A percentile compares a stretch with the other conserved stretches of the same genome.
phyloP scores from a whole-genome alignment of 2,113 vertebrate genomes.

The Daubentonia madagascariensis region DNA sequence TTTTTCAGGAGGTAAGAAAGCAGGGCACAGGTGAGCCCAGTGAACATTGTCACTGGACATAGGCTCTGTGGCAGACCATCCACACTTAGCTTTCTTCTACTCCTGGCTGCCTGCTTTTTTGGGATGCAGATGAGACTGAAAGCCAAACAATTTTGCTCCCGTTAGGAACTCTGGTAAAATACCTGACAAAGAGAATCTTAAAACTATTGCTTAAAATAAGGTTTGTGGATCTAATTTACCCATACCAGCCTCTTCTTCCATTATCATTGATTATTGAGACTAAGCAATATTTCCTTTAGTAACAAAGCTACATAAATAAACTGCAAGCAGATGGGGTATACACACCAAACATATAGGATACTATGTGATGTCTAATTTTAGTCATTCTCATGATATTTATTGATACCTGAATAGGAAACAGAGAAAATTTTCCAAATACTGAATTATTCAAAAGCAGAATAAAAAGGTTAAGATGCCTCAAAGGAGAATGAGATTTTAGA shows the following conservation, averaged over 20 bases:
- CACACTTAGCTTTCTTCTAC: not conserved
- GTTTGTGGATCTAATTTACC: not conserved
- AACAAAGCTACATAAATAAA: not conserved
- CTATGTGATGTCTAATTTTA: not conserved
- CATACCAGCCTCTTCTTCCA: not conserved
- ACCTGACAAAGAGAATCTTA: not conserved
- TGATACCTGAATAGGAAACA: not conserved
- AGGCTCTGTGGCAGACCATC: not conserved
- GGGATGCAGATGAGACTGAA: not conserved
- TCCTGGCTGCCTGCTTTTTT: not conserved
- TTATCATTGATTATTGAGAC: not conserved
- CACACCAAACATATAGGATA: not conserved
- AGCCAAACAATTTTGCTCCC: not conserved
- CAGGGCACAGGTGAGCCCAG: rapidly evolving
- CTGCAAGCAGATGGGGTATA: not conserved
- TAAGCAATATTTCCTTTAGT: not conserved
- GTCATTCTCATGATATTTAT: not conserved
- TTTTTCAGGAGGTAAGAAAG: not conserved
- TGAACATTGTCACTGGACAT: rapidly evolving
- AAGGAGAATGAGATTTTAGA: not conserved
- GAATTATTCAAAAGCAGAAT: not conserved
- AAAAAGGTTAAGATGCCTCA: not conserved
- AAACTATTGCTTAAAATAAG: not conserved
- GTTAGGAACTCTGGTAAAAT: not conserved
- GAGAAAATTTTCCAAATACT: not conserved